Conservation (phyloP, 1,140 invertebrate genomes). For the Tetramorium parvispinum region DNA sequence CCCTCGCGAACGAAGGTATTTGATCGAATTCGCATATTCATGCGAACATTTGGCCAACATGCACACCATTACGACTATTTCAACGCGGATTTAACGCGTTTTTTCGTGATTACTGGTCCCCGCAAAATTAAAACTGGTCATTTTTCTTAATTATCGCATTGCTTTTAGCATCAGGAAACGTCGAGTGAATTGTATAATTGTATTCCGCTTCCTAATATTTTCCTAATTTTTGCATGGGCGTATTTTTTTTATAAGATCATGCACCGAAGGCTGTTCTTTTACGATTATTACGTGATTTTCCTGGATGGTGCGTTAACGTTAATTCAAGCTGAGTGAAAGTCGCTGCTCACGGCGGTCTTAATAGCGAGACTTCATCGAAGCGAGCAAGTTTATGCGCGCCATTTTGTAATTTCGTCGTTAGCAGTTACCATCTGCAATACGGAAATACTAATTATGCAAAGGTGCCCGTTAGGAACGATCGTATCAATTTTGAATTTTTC, state of each 20-base stretch:
- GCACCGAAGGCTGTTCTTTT: not conserved
- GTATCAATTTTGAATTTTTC: constrained; percentile 31
- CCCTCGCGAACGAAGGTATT: not conserved
- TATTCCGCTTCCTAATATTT: not conserved
- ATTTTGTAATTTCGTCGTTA: constrained; percentile 24
- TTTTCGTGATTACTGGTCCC: not conserved
- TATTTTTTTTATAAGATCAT: not conserved
- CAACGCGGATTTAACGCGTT: not conserved
- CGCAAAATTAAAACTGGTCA: not conserved
- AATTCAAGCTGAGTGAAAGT: not conserved
- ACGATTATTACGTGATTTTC: constrained; percentile 22
- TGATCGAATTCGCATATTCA: not conserved
- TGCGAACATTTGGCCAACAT: too few relatives aligned
- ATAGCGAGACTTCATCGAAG: constrained; percentile 25
- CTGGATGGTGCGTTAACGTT: not conserved
- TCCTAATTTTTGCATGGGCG: not conserved
- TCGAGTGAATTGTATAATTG: not conserved
- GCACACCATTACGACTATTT: constrained; percentile 15
- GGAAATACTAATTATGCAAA: constrained; percentile 28
- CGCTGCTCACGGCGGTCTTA: not conserved
- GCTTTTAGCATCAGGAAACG: not conserved
- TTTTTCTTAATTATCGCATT: not conserved
- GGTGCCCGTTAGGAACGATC: not conserved
- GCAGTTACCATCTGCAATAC: constrained; percentile 7
- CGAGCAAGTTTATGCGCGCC: constrained; percentile 7